Conservation (phyloP, 2,113 vertebrate genomes). For the Daboia siamensis region DNA sequence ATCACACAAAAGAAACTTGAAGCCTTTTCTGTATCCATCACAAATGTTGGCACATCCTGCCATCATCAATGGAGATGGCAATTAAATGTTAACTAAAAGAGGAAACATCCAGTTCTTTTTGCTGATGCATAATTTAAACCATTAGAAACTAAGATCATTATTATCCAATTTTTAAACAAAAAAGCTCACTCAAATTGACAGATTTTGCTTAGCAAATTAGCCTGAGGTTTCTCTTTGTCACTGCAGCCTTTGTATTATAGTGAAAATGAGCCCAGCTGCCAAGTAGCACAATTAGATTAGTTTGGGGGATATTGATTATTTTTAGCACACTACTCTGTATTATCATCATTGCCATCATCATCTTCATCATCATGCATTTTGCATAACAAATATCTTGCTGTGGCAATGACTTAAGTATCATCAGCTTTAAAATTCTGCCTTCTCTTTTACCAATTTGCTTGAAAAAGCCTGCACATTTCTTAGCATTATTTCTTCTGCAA, state of each 20-base stretch:
- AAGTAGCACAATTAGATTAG: constrained; percentile 26
- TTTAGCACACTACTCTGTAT: constrained; percentile 22
- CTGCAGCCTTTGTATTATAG: constrained; percentile 15
- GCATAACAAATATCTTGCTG: not conserved
- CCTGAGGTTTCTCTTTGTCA: constrained; percentile 43
- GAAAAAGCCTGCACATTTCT: not conserved
- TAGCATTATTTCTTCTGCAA: not conserved
- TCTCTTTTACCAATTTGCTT: not conserved
- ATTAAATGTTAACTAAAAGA: constrained; percentile 51
- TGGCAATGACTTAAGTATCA: not conserved
- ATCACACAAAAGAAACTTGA: constrained; percentile 47
- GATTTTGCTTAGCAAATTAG: constrained; percentile 43
- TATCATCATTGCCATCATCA: not conserved
- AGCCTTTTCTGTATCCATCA: constrained; percentile 51
- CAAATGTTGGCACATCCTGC: constrained; percentile 13
- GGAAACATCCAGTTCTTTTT: constrained; percentile 40
- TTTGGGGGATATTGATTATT: constrained; percentile 15
- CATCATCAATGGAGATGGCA: constrained; percentile 43
- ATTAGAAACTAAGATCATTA: constrained; percentile 32
- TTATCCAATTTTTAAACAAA: constrained; percentile 51
- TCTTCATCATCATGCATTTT: not conserved
- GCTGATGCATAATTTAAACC: constrained; percentile 51
- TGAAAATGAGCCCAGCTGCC: constrained; percentile 31
- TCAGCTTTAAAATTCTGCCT: not conserved
- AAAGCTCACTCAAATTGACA: constrained; percentile 8